phyloP scores from a whole-genome alignment of 2,797 vertebrate genomes.

The Stomatorhinus walkeri region DNA sequence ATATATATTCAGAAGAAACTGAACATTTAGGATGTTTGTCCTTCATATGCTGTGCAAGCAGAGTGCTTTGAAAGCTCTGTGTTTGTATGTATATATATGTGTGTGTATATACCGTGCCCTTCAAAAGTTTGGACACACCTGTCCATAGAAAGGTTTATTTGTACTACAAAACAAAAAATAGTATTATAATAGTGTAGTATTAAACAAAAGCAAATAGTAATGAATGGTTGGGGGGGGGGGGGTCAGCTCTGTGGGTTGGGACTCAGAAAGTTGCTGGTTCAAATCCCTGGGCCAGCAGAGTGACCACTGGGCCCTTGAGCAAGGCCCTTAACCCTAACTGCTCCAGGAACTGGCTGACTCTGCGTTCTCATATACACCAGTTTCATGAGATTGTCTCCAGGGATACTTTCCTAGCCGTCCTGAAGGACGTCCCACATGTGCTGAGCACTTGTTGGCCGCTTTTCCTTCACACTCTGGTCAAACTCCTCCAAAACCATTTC shows the following conservation, averaged over 20 bases:
- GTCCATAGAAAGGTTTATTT: neutral
- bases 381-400: neutral
- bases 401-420: neutral
- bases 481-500: neutral
- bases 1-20: neutral
- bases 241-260: neutral
- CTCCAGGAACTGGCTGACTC: neutral
- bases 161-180: neutral
- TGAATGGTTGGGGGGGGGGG: neutral
- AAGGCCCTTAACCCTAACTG: neutral
- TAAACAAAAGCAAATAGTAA: neutral
- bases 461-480: neutral
- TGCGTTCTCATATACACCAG: neutral
- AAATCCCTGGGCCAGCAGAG: neutral
- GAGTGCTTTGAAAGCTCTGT: neutral
- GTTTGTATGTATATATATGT: neutral
- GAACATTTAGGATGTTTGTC: neutral
- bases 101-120: neutral
- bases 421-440: neutral
- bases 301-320: neutral
- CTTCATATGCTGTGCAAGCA: neutral
- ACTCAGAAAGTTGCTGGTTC: neutral
- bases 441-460: neutral
- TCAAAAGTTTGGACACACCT: neutral
- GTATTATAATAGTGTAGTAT: neutral